These are phyloP conservation scores for Archips xylosteana DNA, from an alignment of 2,888 invertebrate genomes.

Conservation along the genomic window DNA sequence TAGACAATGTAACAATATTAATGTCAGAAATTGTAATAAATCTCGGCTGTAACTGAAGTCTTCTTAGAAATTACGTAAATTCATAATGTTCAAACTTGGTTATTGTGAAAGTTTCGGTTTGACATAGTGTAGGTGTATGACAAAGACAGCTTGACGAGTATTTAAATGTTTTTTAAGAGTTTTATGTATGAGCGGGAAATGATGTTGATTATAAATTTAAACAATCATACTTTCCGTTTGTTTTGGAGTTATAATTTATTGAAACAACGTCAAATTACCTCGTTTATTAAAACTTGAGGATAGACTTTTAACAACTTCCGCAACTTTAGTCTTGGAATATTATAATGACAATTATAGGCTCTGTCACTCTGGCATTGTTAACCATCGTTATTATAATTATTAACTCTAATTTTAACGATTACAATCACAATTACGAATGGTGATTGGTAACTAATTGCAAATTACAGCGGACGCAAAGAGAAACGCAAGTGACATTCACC, in stretches of 20 bases:
- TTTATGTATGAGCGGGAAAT: not conserved
- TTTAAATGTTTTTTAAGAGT: slow-evolving; percentile 1
- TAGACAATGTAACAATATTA: slow-evolving; percentile 49
- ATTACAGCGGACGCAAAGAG: too few relatives aligned
- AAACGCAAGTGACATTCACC: too few relatives aligned
- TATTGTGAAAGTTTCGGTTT: slow-evolving; percentile 18
- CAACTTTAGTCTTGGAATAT: too few relatives aligned
- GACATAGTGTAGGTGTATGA: slow-evolving; percentile 3
- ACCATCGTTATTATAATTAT: too few relatives aligned
- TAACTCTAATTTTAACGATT: too few relatives aligned
- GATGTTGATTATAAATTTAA: not conserved
- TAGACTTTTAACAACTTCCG: too few relatives aligned
- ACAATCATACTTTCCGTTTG: not conserved
- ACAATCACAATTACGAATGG: too few relatives aligned
- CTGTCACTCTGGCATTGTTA: too few relatives aligned
- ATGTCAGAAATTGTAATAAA: slow-evolving; percentile 46
- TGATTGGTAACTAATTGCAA: too few relatives aligned
- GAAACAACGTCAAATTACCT: not conserved
- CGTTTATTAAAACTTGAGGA: not conserved
- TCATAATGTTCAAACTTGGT: slow-evolving; percentile 19
- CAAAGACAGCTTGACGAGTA: slow-evolving; percentile 15
- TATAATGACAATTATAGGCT: too few relatives aligned
- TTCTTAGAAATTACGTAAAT: slow-evolving; percentile 15
- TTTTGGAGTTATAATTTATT: slow-evolving; percentile 3
- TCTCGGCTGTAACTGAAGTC: slow-evolving; percentile 8